Evolutionary conservation across 2,888 invertebrate genomes (phyloP), one percentile per base, ranked within the genome.

Genomic region (Drosophila barbarae): DNA sequence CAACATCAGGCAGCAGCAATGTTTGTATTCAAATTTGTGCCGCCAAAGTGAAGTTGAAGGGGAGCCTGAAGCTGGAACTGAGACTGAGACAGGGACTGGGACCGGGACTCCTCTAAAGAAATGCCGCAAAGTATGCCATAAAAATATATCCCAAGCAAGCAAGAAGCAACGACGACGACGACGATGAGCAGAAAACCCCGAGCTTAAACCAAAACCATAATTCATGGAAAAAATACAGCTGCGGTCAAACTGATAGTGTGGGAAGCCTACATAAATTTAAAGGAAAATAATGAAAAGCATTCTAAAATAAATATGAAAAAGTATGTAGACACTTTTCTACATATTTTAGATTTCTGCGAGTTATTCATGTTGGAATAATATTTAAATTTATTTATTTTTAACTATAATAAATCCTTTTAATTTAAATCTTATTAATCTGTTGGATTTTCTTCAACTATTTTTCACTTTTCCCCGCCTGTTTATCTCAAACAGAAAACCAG

Each of bases 101-200:
- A 4, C 23, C 4, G 46, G 21, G 46, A 32, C 46, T 47, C 46
- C 80, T 73, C 77, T 65, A 67, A 70, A 67, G 70, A 80, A 82
- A 83, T 75, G 78, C 78, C 78, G 70, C 81, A 79, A 83, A 79
- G 78, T 79, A 79, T 79, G 84, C 84, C 66, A 83, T 83, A 74
- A 80, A 76, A 81, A 79, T 65, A 55, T 46, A 47, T 28, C 32
- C 61, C 50, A 51, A 34, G 32, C 53, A 65, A 28, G 26, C 51
- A 13, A 35, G 51, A 28, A 15, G 51, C 41, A 41, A 30, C 18
- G 30, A 30, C 13, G 30, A 30, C 18, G 30, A 30, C 13, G 30
- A 47, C 30, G 46, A 47, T 47, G 30, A 41, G 34, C 34, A 15
- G 32, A 46, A 38, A 28, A 28, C 38, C 64, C 38, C 64, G 28